phyloP scores from a whole-genome alignment of 2,888 invertebrate genomes.

The Coelogynopora nodosa region DNA sequence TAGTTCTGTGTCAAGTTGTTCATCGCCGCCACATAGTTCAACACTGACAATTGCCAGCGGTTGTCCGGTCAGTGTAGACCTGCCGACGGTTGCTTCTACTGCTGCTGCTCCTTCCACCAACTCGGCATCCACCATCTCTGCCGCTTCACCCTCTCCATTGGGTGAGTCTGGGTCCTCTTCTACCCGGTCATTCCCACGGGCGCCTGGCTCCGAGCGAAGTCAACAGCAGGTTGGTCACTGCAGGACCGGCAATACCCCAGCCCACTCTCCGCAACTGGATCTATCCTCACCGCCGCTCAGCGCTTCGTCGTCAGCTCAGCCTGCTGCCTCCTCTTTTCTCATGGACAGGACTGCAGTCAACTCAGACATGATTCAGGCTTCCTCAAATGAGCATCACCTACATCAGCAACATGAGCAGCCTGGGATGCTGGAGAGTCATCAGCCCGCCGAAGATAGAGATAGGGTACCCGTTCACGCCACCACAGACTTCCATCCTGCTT shows the following conservation, averaged over 20 bases:
- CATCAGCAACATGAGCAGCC: background rate
- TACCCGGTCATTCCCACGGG: slow-evolving; percentile 40
- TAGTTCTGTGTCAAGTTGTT: background rate
- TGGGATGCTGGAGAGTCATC: background rate
- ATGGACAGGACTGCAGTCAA: background rate
- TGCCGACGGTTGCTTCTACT: background rate
- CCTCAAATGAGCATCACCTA: too few species aligned
- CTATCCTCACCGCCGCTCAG: background rate
- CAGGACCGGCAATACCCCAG: background rate
- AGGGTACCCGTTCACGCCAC: background rate
- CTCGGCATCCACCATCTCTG: background rate
- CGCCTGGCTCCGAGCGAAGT: slow-evolving; percentile 42
- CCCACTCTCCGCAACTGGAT: slow-evolving; percentile 39
- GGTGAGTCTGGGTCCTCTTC: background rate
- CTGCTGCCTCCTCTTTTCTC: background rate
- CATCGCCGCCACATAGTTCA: background rate
- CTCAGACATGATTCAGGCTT: background rate
- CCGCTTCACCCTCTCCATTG: background rate
- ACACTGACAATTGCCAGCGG: background rate
- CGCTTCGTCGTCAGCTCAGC: background rate
- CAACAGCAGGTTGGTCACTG: background rate
- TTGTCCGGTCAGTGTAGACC: background rate
- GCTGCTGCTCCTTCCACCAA: background rate
- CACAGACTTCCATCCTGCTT: background rate
- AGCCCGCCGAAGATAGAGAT: too few species aligned